Evolutionary conservation across 2,888 invertebrate species (phyloP), one percentile per base, ranked within the genome.

Genomic region (Dexiosoma caninum): DNA sequence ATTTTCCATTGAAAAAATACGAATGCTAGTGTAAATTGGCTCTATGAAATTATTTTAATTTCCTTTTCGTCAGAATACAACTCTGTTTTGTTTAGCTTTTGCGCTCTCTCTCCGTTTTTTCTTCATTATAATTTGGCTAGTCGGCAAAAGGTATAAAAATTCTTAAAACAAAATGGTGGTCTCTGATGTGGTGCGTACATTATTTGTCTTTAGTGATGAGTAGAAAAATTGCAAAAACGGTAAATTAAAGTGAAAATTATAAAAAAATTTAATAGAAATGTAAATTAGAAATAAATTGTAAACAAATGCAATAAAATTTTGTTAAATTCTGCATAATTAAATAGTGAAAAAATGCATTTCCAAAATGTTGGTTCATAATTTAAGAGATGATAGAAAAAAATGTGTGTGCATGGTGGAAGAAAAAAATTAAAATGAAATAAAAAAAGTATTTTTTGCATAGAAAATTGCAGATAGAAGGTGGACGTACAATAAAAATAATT

Each of bases 131-230:
- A 37, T 69, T 77, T 77, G 77, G 77, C 40, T 62, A 75, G 83
- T 84, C 84, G 84, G 83, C 80, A 78, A 81, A 81, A 83, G 75
- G 81, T 82, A 85, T 83, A 84, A 71, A 78, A 84, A 85, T 85
- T 85, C 83, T 85, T 72, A 86, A 89, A 90, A 90, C 90, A 90
- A 90, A 90, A 90, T 90, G 90, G 90, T 90, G 90, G 90, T 88
- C 88, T 89, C 88, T 89, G 89, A 88, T 89, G 88, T 90, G 88
- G 89, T 90, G 90, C 90, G 90, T 90, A 88, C 89, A 86, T 88
- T 88, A 89, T 84, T 64, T 87, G 87, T 85, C 86, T 74, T 86
- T 84, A 87, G 88, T 88, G 87, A 86, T 87, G 87, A 86, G 84
- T 72, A 81, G 84, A 85, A 86, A 87, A 86, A 85, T 87, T 87